Evolutionary conservation across 2,113 vertebrate species (phyloP).

Genomic region (Forbesichthys agassizii): DNA sequence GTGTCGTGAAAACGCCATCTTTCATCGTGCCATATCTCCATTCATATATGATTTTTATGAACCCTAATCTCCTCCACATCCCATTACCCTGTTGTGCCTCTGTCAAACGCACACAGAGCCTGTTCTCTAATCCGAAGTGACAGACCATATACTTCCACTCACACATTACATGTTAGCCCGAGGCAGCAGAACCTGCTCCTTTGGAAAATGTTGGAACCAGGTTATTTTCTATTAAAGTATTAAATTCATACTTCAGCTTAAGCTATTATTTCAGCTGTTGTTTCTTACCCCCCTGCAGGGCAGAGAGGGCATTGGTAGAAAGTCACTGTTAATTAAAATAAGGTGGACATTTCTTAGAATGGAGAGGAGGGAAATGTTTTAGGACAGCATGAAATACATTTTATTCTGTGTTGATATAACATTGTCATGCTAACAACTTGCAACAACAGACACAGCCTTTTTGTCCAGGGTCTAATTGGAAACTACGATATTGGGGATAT

Average conservation of each 20-base stretch:
- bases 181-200: conserved; percentile 89
- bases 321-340: no score
- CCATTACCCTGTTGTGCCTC: no score
- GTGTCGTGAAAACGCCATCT: conserved; percentile 35
- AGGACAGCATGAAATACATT: not conserved
- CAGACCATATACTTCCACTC: conserved; percentile 94
- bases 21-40: conserved; percentile 72
- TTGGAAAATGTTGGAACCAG: conserved; percentile 96
- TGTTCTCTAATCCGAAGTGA: conserved; percentile 97
- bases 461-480: no score
- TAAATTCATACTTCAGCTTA: conserved; percentile 99
- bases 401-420: not conserved
- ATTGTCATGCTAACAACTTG: no score
- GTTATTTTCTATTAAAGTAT: conserved; percentile 99
- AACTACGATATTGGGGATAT: no score
- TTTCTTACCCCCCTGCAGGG: conserved; percentile 19
- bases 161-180: conserved; percentile 94
- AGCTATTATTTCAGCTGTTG: conserved; percentile 88
- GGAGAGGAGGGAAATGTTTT: not conserved
- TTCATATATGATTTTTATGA: conserved; percentile 50
- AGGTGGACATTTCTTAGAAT: not conserved
- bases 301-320: conserved; percentile 34
- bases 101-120: conserved; percentile 19
- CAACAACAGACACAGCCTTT: no score
- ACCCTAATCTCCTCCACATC: no score